These are phyloP conservation scores for Dinothrombium tinctorium DNA, from an alignment of 1,140 invertebrate genomes.

Conservation along the genomic window DNA sequence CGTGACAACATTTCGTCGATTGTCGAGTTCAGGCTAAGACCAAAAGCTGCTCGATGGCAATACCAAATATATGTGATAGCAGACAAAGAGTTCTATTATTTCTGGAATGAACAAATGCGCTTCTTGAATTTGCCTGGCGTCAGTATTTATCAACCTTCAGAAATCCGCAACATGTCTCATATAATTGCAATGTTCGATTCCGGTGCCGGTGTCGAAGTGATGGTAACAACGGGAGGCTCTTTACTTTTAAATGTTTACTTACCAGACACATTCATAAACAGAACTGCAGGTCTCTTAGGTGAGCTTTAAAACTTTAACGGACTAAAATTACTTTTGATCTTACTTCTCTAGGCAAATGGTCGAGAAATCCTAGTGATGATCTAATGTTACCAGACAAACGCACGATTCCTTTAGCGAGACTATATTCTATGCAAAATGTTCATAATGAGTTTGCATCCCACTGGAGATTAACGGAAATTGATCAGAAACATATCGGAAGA, in stretches of 20 bases:
- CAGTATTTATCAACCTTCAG: slow-evolving; percentile 67
- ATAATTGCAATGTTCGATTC: slow-evolving; percentile 83
- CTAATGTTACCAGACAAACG: slow-evolving; percentile 37
- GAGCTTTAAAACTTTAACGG: slow-evolving; percentile 9
- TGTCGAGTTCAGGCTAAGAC: slow-evolving; percentile 60
- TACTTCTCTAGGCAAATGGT: slow-evolving; percentile 54
- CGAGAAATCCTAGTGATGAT: slow-evolving; percentile 53
- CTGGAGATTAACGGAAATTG: slow-evolving; percentile 13
- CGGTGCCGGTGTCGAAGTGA: slow-evolving; percentile 69
- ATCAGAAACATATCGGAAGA: slow-evolving; percentile 24
- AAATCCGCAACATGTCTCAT: slow-evolving; percentile 75
- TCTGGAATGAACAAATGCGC: slow-evolving; percentile 59
- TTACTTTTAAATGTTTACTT: slow-evolving; percentile 62
- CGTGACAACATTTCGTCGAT: slow-evolving; percentile 44
- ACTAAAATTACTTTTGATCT: slow-evolving; percentile 11
- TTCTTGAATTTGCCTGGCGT: slow-evolving; percentile 74
- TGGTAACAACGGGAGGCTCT: slow-evolving; percentile 66
- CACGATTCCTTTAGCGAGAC: slow-evolving; percentile 28
- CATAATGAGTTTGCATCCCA: slow-evolving; percentile 13
- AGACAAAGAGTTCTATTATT: slow-evolving; percentile 54
- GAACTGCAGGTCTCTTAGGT: not conserved
- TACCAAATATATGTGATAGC: slow-evolving; percentile 75
- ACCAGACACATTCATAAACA: no score
- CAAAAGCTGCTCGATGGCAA: slow-evolving; percentile 58
- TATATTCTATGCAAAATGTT: slow-evolving; percentile 26